Conservation (phyloP, 1,140 invertebrate species). For the Drosophila saltans region DNA sequence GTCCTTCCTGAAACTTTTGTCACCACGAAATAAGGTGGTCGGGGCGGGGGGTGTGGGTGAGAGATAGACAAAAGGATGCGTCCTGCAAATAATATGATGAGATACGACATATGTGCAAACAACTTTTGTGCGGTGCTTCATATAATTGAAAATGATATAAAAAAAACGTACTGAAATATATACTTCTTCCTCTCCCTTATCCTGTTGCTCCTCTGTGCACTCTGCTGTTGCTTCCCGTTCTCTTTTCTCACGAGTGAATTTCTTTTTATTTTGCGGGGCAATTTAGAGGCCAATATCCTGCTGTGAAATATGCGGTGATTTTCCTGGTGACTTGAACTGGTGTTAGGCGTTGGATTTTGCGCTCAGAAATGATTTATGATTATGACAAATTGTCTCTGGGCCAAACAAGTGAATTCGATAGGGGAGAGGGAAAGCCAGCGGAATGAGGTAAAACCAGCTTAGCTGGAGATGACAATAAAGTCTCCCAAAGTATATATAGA, state of each 20-base stretch:
- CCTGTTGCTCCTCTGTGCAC: no score
- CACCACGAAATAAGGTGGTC: constrained; percentile 61
- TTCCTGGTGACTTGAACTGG: constrained; percentile 29
- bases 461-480: constrained; percentile 2
- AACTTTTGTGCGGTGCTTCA: constrained; percentile 75
- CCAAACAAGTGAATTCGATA: constrained; percentile 59
- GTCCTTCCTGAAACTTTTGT: constrained; percentile 63
- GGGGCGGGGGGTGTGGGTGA: not conserved
- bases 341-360: constrained; percentile 75
- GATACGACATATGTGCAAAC: constrained; percentile 83
- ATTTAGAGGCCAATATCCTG: constrained; percentile 83
- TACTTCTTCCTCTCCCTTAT: constrained; percentile 23
- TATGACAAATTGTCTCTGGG: constrained; percentile 73
- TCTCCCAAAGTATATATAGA: not conserved
- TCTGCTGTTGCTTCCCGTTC: no score
- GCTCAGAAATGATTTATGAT: constrained; percentile 81
- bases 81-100: constrained; percentile 82
- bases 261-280: constrained; percentile 77
- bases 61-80: constrained; percentile 68
- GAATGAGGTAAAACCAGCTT: not conserved
- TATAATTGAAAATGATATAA: constrained; percentile 81
- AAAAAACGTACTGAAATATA: not conserved
- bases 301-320: constrained; percentile 82
- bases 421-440: not conserved
- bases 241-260: constrained; percentile 18